Percentiles rank a stretch among this genome's conserved stretches.
phyloP scores from a whole-genome alignment of 1,140 invertebrate species.

The Tribolium madens region DNA sequence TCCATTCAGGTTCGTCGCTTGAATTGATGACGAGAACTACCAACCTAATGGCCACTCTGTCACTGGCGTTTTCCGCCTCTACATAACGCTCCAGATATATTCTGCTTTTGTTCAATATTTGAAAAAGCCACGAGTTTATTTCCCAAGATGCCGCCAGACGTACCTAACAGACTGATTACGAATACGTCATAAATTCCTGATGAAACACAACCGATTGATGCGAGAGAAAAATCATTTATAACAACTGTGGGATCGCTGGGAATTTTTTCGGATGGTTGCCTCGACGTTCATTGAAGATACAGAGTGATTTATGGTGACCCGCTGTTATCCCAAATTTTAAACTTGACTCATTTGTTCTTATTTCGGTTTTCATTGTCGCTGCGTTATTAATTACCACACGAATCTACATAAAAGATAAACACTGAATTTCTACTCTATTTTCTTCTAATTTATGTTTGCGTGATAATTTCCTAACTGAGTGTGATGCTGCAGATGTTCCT shows the following conservation, averaged over 20 bases:
- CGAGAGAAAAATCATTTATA: conserved; percentile 15
- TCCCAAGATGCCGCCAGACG: conserved; percentile 24
- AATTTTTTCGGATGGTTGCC: background rate
- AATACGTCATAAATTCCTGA: conserved; percentile 29
- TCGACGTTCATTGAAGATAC: conserved; percentile 3
- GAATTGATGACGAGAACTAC: conserved; percentile 5
- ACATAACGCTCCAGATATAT: conserved; percentile 4
- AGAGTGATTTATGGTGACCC: conserved; percentile 7
- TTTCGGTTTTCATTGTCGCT: background rate
- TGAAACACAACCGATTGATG: conserved; percentile 17
- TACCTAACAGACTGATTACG: conserved; percentile 30
- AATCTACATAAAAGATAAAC: background rate
- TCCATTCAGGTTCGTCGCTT: background rate
- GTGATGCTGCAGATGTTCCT: background rate
- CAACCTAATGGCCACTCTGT: conserved; percentile 23
- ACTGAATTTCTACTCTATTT: background rate
- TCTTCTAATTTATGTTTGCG: background rate
- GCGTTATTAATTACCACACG: background rate
- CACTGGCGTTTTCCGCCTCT: conserved; percentile 2
- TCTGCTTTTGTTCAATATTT: conserved; percentile 32
- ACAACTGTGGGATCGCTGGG: background rate
- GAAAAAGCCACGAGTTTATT: conserved; percentile 32
- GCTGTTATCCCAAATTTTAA: background rate
- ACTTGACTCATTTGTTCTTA: background rate
- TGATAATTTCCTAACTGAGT: background rate